Conservation (phyloP, 1,140 invertebrate genomes). For the Ceratitis capitata region DNA sequence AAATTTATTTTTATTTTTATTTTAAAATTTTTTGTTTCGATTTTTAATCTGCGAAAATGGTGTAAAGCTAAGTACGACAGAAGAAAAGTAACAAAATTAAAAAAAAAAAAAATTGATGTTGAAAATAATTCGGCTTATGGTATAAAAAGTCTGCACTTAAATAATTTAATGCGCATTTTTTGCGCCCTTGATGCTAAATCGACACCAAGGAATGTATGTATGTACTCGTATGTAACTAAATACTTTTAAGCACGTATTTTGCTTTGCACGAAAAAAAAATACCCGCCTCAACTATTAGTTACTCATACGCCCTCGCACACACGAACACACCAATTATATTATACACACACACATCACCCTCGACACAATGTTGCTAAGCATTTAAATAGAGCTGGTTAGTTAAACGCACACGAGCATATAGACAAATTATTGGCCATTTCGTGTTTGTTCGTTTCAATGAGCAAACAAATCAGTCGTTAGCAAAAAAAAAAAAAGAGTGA, state of each 20-base stretch:
- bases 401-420: background rate
- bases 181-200: background rate
- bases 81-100: too few relatives aligned
- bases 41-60: too few relatives aligned
- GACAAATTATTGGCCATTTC: background rate
- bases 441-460: background rate
- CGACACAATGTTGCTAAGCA: background rate
- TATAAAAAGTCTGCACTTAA: background rate
- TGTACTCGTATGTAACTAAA: too few relatives aligned
- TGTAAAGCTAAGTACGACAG: too few relatives aligned
- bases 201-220: background rate
- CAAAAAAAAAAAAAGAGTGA: background rate
- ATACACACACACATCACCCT: background rate
- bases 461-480: background rate
- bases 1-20: too few relatives aligned
- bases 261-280: background rate
- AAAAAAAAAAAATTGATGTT: background rate
- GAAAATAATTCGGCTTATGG: too few relatives aligned
- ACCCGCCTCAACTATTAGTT: background rate
- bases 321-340: too few relatives aligned
- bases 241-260: background rate
- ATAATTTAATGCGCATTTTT: background rate
- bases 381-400: background rate
- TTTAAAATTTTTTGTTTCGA: too few relatives aligned
- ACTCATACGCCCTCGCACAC: slow-evolving; percentile 1